These are phyloP conservation scores for Eupeodes latifasciatus DNA, from an alignment of 2,888 invertebrate genomes.

Conservation along the genomic window DNA sequence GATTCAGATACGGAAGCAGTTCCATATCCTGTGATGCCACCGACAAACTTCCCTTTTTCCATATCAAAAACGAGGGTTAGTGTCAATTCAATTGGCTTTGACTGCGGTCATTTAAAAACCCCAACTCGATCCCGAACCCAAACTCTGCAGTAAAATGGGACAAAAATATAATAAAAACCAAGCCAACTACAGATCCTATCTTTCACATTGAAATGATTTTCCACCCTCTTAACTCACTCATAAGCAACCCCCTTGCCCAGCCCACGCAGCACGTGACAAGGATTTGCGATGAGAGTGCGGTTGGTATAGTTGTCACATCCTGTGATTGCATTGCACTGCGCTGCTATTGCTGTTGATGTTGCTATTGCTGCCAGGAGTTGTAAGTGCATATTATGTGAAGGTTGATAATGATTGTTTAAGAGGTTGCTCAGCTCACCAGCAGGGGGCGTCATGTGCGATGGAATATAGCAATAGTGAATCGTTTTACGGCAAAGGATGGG, in stretches of 20 bases:
- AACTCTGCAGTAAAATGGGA: slow-evolving; percentile 10
- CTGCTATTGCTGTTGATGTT: too few relatives aligned
- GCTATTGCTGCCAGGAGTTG: slow-evolving; percentile 51
- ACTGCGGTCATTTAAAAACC: slow-evolving; percentile 56
- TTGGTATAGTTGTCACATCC: slow-evolving; percentile 69
- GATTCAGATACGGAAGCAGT: slow-evolving; percentile 27
- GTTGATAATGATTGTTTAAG: slow-evolving; percentile 62
- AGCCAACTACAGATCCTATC: slow-evolving; percentile 50
- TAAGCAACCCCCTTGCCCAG: not conserved
- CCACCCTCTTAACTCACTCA: slow-evolving; percentile 9
- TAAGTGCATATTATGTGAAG: slow-evolving; percentile 46
- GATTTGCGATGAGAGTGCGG: slow-evolving; percentile 70
- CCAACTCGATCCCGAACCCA: not conserved
- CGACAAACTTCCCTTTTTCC: slow-evolving; percentile 43
- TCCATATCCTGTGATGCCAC: slow-evolving; percentile 33
- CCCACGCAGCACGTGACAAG: slow-evolving; percentile 67
- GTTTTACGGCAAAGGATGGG: not conserved
- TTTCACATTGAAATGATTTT: slow-evolving; percentile 40
- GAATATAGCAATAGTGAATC: not conserved
- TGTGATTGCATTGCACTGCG: slow-evolving; percentile 52
- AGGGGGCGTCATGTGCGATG: slow-evolving; percentile 2
- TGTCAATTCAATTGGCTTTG: slow-evolving; percentile 74
- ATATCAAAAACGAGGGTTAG: slow-evolving; percentile 42
- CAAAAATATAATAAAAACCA: slow-evolving; percentile 32
- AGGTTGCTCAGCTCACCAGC: slow-evolving; percentile 28